These are phyloP conservation scores for Cottoperca gobio DNA, from an alignment of 2,797 vertebrate genomes.

Conservation along the genomic window DNA sequence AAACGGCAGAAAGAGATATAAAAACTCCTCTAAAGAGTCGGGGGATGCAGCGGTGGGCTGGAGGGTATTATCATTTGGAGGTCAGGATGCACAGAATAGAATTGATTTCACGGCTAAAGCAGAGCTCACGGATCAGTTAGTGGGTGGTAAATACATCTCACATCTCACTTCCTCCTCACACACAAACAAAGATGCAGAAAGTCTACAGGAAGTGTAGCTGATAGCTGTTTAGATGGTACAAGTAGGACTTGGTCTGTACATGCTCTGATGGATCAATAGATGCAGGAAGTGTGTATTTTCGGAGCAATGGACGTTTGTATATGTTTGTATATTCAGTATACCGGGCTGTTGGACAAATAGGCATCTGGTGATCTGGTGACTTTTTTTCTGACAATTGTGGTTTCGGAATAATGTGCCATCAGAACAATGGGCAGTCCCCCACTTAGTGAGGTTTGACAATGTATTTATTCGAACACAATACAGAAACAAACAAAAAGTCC, in stretches of 20 bases:
- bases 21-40: constrained; percentile 47
- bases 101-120: constrained; percentile 65
- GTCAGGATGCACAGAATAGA: constrained; percentile 49
- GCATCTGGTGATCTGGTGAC: no score
- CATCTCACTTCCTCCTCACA: constrained; percentile 11
- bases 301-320: no score
- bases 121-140: constrained; percentile 19
- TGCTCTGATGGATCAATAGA: constrained; percentile 39
- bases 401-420: no score
- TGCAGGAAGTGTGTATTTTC: no score
- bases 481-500: background rate
- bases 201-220: constrained; percentile 5
- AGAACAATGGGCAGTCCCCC: no score
- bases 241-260: constrained; percentile 17
- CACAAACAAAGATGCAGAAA: constrained; percentile 18
- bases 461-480: no score
- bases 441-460: no score
- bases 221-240: constrained; percentile 18
- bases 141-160: constrained; percentile 33
- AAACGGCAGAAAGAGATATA: constrained; percentile 39
- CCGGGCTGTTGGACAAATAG: no score
- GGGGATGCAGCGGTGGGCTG: constrained; percentile 21
- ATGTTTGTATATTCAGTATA: no score
- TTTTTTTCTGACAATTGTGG: no score
- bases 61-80: constrained; percentile 60